Evolutionary conservation across 2,113 vertebrate species (phyloP), one percentile per base, ranked within the genome.

Genomic region (Paraplagusia blochii): DNA sequence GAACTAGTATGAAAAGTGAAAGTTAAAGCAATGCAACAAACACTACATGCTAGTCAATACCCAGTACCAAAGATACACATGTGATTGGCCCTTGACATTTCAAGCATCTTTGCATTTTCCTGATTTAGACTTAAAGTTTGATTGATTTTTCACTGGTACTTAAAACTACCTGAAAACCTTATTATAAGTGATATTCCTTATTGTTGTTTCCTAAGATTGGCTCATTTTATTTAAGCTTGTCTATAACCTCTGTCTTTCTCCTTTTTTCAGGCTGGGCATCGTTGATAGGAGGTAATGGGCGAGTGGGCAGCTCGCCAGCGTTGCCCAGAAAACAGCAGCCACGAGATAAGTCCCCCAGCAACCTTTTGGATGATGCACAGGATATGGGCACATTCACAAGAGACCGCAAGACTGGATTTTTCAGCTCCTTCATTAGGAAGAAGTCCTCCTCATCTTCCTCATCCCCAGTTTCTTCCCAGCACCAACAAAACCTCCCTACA

Each of bases 401-500:
- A 63, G 96, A 98, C 76, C 93, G 97, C 55, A 98, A 98, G 76
- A 93, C 95, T 1, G 94, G 95, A 76, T 99, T 99, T 90, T 99
- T 99, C 86, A 99, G 97, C 84, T 99, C 97, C 38, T 99, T 99
- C 65, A 99, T 99, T 85, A 99, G 93, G 86, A 98, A 98, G 85
- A 97, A 96, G 75, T 85, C 88, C 8, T 81, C 84, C 15, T 84
- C 83, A 0, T 84, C 86, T 0, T 80, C 87, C 11, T 87, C 89
- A 1, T 88, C 87, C 29, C 84, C 87, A 0, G 70, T 82, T 0
- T 85, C 88, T 15, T 86, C 86, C 34, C 88, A 88, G 22, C 85
- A 77, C 11, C 89, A 88, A 35, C 90, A 89, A 53, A 97, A 92
- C 1, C 94, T 95, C 42, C 95, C 97, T 9, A 94, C 92, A 0